These are phyloP conservation scores for Syngnathus floridae DNA, from an alignment of 2,113 vertebrate genomes.

Conservation along the genomic window DNA sequence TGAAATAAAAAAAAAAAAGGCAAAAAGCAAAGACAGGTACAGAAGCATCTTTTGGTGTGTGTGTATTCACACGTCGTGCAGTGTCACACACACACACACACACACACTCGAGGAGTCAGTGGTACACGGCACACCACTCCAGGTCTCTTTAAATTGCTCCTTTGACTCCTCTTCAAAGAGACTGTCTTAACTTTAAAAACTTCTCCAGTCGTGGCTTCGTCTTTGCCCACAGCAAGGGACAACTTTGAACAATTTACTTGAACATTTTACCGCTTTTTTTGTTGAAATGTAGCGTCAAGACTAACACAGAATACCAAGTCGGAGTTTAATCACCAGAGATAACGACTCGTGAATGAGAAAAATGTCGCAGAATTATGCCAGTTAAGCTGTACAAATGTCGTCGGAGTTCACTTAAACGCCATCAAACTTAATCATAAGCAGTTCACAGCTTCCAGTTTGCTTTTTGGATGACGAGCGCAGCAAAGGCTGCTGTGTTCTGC, in stretches of 20 bases:
- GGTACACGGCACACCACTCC: slow-evolving; percentile 49
- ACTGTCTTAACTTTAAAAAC: slow-evolving; percentile 61
- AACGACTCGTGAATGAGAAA: slow-evolving; percentile 24
- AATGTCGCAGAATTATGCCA: not conserved
- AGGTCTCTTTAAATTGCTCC: slow-evolving; percentile 70
- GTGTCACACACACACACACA: slow-evolving; percentile 37
- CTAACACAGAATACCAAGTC: slow-evolving; percentile 62
- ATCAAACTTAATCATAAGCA: slow-evolving; percentile 14
- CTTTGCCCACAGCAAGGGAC: slow-evolving; percentile 71
- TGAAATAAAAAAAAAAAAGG: slow-evolving; percentile 60
- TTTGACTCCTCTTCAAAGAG: slow-evolving; percentile 67
- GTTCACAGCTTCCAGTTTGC: slow-evolving; percentile 19
- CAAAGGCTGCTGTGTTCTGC: slow-evolving; percentile 24
- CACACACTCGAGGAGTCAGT: slow-evolving; percentile 33
- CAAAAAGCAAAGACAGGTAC: slow-evolving; percentile 62
- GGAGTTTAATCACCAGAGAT: slow-evolving; percentile 62
- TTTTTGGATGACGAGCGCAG: not conserved
- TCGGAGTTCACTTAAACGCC: slow-evolving; percentile 18
- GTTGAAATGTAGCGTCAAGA: slow-evolving; percentile 53
- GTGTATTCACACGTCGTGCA: slow-evolving; percentile 43
- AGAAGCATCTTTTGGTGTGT: slow-evolving; percentile 60
- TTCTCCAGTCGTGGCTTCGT: slow-evolving; percentile 59
- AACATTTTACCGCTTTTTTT: slow-evolving; percentile 58
- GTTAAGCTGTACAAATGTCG: not conserved
- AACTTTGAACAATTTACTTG: slow-evolving; percentile 64